These are phyloP conservation scores for Uloborus diversus DNA, from an alignment of 1,140 invertebrate species.

Conservation along the genomic window DNA sequence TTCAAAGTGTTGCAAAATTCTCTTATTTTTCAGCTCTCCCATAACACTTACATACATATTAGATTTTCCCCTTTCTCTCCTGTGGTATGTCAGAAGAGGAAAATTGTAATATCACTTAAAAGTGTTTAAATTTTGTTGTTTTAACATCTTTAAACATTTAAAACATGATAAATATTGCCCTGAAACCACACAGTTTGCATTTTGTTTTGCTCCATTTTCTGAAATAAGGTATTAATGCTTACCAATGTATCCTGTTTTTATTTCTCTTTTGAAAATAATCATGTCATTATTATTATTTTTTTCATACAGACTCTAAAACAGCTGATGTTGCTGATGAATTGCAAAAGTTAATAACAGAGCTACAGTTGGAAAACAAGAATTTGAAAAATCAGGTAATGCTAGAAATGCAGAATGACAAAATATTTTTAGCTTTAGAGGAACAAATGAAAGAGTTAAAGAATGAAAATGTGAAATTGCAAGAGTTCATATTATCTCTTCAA, in stretches of 20 bases:
- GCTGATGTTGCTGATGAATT: background rate
- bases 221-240: background rate
- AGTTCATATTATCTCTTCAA: background rate
- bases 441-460: slow-evolving; percentile 13
- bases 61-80: no score
- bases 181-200: background rate
- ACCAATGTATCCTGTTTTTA: background rate
- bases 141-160: no score
- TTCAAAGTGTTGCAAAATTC: no score
- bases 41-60: no score
- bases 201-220: background rate
- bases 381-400: slow-evolving; percentile 12
- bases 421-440: slow-evolving; percentile 6
- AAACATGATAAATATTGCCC: no score
- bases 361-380: slow-evolving; percentile 13
- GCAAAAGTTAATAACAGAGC: background rate
- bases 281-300: background rate
- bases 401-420: slow-evolving; percentile 10
- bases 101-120: no score
- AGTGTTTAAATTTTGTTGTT: no score
- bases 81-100: no score
- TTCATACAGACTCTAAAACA: background rate
- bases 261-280: background rate
- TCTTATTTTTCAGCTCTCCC: no score
- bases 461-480: slow-evolving; percentile 33